Evolutionary conservation across 2,888 invertebrate genomes (phyloP).

Genomic region (Sicus ferrugineus): DNA sequence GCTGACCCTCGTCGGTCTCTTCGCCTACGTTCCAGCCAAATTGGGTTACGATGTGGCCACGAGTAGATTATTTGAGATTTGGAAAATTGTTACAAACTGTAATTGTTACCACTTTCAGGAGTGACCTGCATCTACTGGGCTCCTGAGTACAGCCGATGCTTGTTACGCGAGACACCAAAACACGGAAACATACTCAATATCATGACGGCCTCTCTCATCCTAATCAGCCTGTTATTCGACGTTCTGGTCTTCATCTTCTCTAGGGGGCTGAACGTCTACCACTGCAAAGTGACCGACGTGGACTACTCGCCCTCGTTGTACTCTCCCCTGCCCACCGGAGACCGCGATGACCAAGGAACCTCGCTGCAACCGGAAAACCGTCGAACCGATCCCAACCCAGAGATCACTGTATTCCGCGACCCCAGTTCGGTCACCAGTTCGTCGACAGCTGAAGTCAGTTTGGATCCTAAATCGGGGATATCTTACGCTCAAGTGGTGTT

Average conservation of each 20-base stretch:
- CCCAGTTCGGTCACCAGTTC: slow-evolving; percentile 57
- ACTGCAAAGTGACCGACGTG: slow-evolving; percentile 63
- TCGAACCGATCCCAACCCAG: slow-evolving; percentile 39
- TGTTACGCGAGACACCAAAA: slow-evolving; percentile 64
- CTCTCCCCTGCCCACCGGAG: slow-evolving; percentile 53
- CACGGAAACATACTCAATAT: slow-evolving; percentile 66
- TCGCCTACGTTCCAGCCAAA: slow-evolving; percentile 72
- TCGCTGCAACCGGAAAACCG: neutral
- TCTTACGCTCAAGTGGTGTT: slow-evolving; percentile 61
- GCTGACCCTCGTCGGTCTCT: slow-evolving; percentile 67
- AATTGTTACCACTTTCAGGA: too few species aligned
- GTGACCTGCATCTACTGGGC: too few species aligned
- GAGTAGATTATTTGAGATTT: too few species aligned
- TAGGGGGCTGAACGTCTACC: slow-evolving; percentile 59
- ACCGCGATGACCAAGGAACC: slow-evolving; percentile 38
- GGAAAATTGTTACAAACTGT: too few species aligned
- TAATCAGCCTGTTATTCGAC: slow-evolving; percentile 64
- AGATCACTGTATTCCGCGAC: slow-evolving; percentile 57
- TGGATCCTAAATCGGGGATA: slow-evolving; percentile 47
- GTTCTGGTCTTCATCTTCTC: slow-evolving; percentile 64
- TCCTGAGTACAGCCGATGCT: slow-evolving; percentile 61
- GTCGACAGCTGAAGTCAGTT: slow-evolving; percentile 51
- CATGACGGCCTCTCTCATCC: slow-evolving; percentile 64
- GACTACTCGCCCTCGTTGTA: slow-evolving; percentile 60
- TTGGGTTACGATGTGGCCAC: slow-evolving; percentile 70